Percentiles rank a stretch among this genome's conserved stretches.
Conservation (phyloP, 2,888 invertebrate species). For the Drosophila limbata region DNA sequence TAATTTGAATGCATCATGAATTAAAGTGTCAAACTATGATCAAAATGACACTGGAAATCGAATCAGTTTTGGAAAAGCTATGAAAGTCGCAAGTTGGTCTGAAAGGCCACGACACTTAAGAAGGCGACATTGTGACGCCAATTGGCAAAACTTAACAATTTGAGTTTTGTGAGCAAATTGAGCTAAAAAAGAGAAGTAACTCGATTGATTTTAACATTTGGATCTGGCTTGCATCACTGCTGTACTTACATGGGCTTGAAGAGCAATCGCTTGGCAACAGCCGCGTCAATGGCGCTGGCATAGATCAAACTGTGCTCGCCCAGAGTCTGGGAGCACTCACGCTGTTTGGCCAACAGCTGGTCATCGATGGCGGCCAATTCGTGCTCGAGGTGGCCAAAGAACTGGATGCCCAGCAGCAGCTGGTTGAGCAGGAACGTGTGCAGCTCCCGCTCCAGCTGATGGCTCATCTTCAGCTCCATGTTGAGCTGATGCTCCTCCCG, state of each 20-base stretch:
- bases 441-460: slow-evolving; percentile 88
- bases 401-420: slow-evolving; percentile 90
- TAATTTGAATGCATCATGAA: too few relatives aligned
- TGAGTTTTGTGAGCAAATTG: too few relatives aligned
- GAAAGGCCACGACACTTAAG: too few relatives aligned
- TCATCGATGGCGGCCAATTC: slow-evolving; percentile 79
- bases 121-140: too few relatives aligned
- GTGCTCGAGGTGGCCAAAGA: slow-evolving; percentile 91
- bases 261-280: slow-evolving; percentile 88
- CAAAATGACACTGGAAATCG: too few relatives aligned
- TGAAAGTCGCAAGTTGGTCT: too few relatives aligned
- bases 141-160: too few relatives aligned
- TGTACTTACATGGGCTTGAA: slow-evolving; percentile 85
- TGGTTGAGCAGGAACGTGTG: slow-evolving; percentile 92
- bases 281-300: slow-evolving; percentile 90
- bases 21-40: too few relatives aligned
- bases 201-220: too few relatives aligned
- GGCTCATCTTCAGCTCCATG: slow-evolving; percentile 81
- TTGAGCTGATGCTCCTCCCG: slow-evolving; percentile 75
- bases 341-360: slow-evolving; percentile 75
- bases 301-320: slow-evolving; percentile 87
- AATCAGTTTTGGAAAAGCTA: too few relatives aligned
- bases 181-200: too few relatives aligned
- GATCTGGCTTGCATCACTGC: too few relatives aligned
- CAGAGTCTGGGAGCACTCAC: slow-evolving; percentile 76